These are phyloP conservation scores for Eutolmus rufibarbis DNA, from an alignment of 2,888 invertebrate genomes.

Conservation along the genomic window DNA sequence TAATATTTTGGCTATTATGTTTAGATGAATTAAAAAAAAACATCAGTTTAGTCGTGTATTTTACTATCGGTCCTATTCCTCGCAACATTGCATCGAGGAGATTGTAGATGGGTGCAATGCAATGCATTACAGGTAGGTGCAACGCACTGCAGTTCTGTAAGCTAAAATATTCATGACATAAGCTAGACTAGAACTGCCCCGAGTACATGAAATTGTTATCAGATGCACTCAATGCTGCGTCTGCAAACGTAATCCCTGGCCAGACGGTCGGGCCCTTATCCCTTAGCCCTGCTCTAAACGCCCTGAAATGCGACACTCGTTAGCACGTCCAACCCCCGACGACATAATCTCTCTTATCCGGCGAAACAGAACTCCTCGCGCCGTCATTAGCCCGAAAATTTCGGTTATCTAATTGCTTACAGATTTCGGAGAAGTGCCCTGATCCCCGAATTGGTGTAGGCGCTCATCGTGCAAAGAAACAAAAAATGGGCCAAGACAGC, in stretches of 20 bases:
- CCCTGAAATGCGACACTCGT: conserved; percentile 21
- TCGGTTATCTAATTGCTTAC: conserved; percentile 30
- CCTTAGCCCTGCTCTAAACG: neutral
- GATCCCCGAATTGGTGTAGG: neutral
- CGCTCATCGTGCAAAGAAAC: neutral
- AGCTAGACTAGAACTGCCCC: neutral
- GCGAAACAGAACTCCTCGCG: neutral
- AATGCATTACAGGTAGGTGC: neutral
- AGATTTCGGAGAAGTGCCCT: neutral
- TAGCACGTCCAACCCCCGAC: conserved; percentile 17
- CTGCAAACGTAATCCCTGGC: neutral
- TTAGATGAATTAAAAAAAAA: neutral
- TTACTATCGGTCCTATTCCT: neutral
- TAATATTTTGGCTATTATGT: neutral
- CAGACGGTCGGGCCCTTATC: neutral
- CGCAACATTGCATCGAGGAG: neutral
- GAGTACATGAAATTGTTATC: neutral
- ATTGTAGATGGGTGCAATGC: neutral
- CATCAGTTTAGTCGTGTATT: neutral
- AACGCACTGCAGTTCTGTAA: neutral
- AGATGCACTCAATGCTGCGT: neutral
- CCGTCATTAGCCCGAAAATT: conserved; percentile 13
- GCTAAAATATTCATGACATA: neutral
- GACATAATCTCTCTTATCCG: conserved; percentile 17
- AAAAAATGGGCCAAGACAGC: neutral